phyloP scores from a whole-genome alignment of 2,888 invertebrate species.

The Leptogaster cylindrica region DNA sequence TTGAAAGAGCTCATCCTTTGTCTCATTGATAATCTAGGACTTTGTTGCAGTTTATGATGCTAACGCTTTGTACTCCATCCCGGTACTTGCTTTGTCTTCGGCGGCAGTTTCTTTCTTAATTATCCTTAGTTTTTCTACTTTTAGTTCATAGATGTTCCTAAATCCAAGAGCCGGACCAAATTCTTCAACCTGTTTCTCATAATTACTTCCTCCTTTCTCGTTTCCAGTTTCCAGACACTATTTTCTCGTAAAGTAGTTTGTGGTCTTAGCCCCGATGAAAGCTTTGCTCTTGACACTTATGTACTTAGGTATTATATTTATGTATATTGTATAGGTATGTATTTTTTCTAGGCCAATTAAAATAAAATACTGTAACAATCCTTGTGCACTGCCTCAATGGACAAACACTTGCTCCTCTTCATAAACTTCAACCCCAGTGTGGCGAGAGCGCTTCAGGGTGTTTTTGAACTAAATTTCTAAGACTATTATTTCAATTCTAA shows the following conservation, averaged over 20 bases:
- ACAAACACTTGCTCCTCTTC: no score
- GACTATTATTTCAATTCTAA: no score
- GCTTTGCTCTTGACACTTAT: slow-evolving; percentile 20
- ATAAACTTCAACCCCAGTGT: no score
- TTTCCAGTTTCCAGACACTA: no score
- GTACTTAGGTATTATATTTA: no score
- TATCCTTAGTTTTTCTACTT: slow-evolving; percentile 3
- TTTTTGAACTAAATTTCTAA: no score
- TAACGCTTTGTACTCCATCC: neutral
- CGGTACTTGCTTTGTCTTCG: neutral
- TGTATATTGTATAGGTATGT: no score
- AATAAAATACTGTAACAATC: slow-evolving; percentile 9
- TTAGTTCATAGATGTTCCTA: neutral
- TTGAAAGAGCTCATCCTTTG: slow-evolving; percentile 3
- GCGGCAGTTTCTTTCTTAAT: slow-evolving; percentile 4
- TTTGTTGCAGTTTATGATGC: neutral
- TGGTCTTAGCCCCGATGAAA: no score
- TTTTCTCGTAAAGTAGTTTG: neutral
- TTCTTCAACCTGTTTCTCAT: neutral
- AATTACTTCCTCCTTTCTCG: slow-evolving; percentile 10
- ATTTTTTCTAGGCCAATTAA: slow-evolving; percentile 11
- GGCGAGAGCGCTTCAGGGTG: no score
- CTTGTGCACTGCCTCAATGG: no score
- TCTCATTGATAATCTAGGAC: slow-evolving; percentile 3
- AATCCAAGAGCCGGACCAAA: neutral